Base-by-base conservation (phyloP, 2,113 vertebrate species). In the Miniopterus natalensis region DNA sequence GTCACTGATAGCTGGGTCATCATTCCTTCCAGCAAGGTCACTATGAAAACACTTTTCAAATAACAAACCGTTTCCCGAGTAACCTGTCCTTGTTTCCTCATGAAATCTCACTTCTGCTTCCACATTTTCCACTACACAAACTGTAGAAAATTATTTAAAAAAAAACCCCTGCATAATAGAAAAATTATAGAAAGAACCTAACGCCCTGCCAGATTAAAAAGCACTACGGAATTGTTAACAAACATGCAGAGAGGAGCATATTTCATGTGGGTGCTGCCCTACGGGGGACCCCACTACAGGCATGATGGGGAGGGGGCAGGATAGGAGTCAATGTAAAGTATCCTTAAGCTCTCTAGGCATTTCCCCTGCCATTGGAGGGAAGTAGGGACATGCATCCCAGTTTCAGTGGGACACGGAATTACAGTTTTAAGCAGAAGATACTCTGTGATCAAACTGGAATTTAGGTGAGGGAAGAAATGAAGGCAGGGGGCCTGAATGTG, bases 221-320 rank as follows among this genome's bases (percentile, higher is more conserved):
- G 27, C 17, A 5, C 2, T 1, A 14, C 17, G 3, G 63, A 10
- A 51, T 4, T n/a, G 25, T 47, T 73, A 77, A 40, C 23, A 17
- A 49, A 65, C 12, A n/a, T 0, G 25, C 0, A 47, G 40, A 42
- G 65, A 85, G 40, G 31, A 70, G 23, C 40, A n/a, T 1, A 3
- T 45, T 29, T 45, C 0, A 4, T n/a, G 20, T 36, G 51, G 70
- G 27, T 23, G 29, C 71, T 15, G 3, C 7, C 0, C 9, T 6
- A 14, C 0, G 12, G 0, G n/a, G 9, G 14, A 6, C 20, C 25
- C 74, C 2, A 0, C 5, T 57, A 13, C 17, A 57, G 18, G 40
- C 4, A 0, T 2, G 61, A 12, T 0, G 4, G n/a, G 8, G 53
- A 15, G 36, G 0, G 53, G 18, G 29, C 57, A 57, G 36, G 66